These are phyloP conservation scores for Pristiophorus japonicus DNA, from an alignment of 2,113 vertebrate genomes.

Conservation along the genomic window DNA sequence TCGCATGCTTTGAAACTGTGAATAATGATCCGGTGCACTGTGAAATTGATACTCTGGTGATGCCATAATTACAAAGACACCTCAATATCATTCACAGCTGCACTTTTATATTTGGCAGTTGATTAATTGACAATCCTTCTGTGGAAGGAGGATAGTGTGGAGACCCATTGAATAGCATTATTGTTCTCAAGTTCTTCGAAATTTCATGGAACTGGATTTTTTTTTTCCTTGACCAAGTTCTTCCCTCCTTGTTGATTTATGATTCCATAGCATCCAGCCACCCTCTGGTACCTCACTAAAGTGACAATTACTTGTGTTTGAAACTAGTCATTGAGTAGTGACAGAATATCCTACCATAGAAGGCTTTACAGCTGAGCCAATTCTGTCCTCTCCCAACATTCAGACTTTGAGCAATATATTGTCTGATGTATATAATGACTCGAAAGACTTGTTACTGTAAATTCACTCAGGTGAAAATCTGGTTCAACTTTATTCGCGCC, in stretches of 20 bases:
- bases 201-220: background rate
- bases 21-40: background rate
- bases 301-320: background rate
- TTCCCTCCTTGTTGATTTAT: background rate
- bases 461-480: too few species aligned
- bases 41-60: background rate
- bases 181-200: background rate
- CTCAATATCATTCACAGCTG: background rate
- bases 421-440: too few species aligned
- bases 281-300: background rate
- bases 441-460: too few species aligned
- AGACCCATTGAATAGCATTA: background rate
- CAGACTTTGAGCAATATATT: background rate
- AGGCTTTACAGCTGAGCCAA: background rate
- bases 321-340: background rate
- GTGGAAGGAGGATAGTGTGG: background rate
- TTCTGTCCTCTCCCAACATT: background rate
- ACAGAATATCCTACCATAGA: background rate
- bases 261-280: background rate
- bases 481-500: too few species aligned
- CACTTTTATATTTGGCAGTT: background rate
- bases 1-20: background rate
- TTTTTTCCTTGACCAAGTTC: background rate
- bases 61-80: constrained; percentile 26
- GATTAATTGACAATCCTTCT: background rate